phyloP scores from a whole-genome alignment of 64 coral and sea anemone species.

The Pocillopora verrucosa region DNA sequence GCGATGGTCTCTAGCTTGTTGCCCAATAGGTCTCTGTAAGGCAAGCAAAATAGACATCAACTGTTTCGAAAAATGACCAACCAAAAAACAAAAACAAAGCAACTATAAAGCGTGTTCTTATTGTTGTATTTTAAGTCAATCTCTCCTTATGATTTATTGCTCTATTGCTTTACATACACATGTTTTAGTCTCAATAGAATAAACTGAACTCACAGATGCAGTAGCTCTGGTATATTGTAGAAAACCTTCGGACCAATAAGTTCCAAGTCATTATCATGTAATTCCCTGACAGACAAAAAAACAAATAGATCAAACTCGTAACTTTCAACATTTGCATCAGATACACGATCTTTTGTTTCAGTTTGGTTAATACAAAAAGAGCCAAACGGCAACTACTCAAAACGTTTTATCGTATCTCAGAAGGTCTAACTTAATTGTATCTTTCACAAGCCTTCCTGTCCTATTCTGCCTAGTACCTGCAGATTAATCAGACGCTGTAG shows the following conservation, averaged over 20 bases:
- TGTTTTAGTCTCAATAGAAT: not conserved
- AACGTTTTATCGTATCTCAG: too few relatives aligned
- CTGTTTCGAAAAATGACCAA: not conserved
- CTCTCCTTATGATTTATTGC: too few relatives aligned
- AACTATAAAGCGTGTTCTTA: not conserved
- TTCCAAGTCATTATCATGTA: constrained; percentile 71
- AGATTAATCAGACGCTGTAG: constrained; percentile 74
- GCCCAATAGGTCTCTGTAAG: constrained; percentile 52
- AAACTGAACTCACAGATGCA: constrained; percentile 76
- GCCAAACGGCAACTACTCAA: too few relatives aligned
- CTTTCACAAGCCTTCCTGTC: too few relatives aligned
- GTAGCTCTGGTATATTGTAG: constrained; percentile 78
- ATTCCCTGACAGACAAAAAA: constrained; percentile 46
- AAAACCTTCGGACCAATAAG: constrained; percentile 81
- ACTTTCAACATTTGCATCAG: too few relatives aligned
- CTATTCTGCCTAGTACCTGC: constrained; percentile 25
- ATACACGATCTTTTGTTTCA: too few relatives aligned
- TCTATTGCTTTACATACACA: too few relatives aligned
- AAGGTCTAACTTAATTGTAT: not conserved
- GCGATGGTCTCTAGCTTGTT: constrained; percentile 63
- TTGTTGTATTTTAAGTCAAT: too few relatives aligned
- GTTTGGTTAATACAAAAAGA: too few relatives aligned
- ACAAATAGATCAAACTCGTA: not conserved
- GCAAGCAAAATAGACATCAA: not conserved
- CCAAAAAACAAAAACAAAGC: not conserved